Base-by-base conservation (phyloP, 2,888 invertebrate species). In the Entomobrya multifasciata region DNA sequence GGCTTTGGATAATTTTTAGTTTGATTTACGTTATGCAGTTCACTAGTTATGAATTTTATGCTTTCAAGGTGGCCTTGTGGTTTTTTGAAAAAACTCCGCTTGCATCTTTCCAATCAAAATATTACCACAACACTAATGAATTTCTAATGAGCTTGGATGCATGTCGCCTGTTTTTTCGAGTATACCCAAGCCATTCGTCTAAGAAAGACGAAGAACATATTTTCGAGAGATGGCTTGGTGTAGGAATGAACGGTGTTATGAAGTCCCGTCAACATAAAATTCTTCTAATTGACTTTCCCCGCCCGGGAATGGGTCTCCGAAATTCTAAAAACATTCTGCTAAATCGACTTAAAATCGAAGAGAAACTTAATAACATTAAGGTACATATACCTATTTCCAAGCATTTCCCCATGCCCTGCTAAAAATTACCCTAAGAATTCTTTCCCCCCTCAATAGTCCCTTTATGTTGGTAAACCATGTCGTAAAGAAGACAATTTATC, bases 51-150 rank as follows among this genome's bases (percentile, higher is more conserved):
- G n/a, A n/a, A n/a, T 25, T 30, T 22, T 27, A 10, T 55, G 30
- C n/a, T n/a, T n/a, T n/a, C n/a, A 20, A 70, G 81, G 76, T 49
- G 15, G 88, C 88, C n/a, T 30, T 88, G 5, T 88, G 88, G 88
- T 88, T 88, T 36, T 88, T 67, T 49, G 88, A 86, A 10, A 86
- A 87, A 36, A 80, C 77, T 36, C 80, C 84, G 6, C 60, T 88
- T 2, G 86, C 88, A 3, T 84, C 88, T 20, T 84, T 81, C 27
- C 86, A 88, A 79, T 30, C 72, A 36, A 84, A 80, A 44, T 78
- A 84, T 52, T 80, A 57, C 20, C 44, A 74, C 41, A 67, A 70
- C 30, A 78, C 41, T 6, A 22, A 52, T 1, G 74, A 87, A 0
- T 83, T 87, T 41, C 60, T 70, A 10, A 15, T 78, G 4, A 87